phyloP scores from a whole-genome alignment of 2,888 invertebrate genomes.

The Tipula confusa region DNA sequence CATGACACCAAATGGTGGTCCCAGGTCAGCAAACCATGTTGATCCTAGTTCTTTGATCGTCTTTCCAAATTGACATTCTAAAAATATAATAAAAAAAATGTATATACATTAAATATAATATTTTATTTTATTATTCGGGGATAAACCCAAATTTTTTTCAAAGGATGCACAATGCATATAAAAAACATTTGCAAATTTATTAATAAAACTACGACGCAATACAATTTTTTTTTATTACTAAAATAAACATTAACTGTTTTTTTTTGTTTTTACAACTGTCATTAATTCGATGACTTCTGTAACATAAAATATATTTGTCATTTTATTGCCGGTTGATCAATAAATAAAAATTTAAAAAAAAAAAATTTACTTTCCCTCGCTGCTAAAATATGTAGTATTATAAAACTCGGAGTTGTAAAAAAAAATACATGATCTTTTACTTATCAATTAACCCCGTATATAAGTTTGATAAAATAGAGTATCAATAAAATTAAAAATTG shows the following conservation, averaged over 20 bases:
- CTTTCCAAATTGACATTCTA: constrained; percentile 91
- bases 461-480: neutral
- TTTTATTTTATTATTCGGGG: no score
- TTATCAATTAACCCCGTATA: constrained; percentile 21
- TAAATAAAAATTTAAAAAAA: neutral
- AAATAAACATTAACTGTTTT: no score
- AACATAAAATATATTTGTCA: neutral
- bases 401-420: no score
- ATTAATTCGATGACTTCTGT: neutral
- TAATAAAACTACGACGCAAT: neutral
- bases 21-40: constrained; percentile 88
- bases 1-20: constrained; percentile 89
- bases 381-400: neutral
- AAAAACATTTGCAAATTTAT: neutral
- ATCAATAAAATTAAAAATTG: neutral
- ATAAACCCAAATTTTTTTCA: no score
- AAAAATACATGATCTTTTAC: constrained; percentile 9
- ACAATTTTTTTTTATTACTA: neutral
- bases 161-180: neutral
- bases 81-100: constrained; percentile 48
- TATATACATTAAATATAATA: neutral
- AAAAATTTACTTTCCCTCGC: constrained; percentile 3
- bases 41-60: constrained; percentile 82
- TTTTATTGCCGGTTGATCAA: neutral
- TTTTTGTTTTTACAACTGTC: neutral